A percentile compares a stretch with the other conserved stretches of the same genome.
Conservation (phyloP, 2,797 vertebrate genomes). For the Falco biarmicus region DNA sequence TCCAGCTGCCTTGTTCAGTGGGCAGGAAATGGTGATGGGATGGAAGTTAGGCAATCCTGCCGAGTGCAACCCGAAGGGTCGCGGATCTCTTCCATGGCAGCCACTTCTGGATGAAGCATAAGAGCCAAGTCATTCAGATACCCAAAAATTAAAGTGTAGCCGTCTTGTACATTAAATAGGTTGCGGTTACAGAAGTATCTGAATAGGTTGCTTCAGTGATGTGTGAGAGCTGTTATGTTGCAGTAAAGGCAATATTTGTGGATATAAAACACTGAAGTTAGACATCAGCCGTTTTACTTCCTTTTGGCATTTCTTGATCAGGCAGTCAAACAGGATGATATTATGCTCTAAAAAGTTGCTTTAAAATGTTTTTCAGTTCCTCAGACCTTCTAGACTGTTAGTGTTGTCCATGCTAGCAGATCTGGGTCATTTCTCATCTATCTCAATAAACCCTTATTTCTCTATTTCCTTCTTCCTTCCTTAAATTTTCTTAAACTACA, state of each 20-base stretch:
- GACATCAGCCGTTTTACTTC: conserved; percentile 50
- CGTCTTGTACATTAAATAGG: too few relatives aligned
- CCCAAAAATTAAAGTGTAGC: too few relatives aligned
- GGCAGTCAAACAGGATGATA: conserved; percentile 5
- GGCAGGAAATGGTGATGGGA: conserved; percentile 87
- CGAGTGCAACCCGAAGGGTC: background rate
- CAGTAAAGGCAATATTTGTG: conserved; percentile 34
- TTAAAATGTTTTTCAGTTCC: background rate
- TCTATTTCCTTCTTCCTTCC: background rate
- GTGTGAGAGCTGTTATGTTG: conserved; percentile 10
- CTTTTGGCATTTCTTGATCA: conserved; percentile 25
- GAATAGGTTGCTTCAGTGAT: conserved; percentile 27
- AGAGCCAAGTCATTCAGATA: conserved; percentile 1
- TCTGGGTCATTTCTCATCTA: background rate
- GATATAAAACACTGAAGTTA: conserved; percentile 16
- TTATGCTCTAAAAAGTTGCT: background rate
- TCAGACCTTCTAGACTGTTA: background rate
- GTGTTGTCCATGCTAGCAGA: background rate
- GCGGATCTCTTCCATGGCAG: conserved; percentile 55
- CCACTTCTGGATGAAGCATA: background rate
- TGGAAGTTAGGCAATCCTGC: conserved; percentile 82
- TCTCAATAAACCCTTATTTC: background rate
- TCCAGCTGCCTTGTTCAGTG: conserved; percentile 75
- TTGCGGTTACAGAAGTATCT: background rate
- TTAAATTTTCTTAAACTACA: background rate